Evolutionary conservation across 2,888 invertebrate genomes (phyloP).

Genomic region (Diarsia mendica): DNA sequence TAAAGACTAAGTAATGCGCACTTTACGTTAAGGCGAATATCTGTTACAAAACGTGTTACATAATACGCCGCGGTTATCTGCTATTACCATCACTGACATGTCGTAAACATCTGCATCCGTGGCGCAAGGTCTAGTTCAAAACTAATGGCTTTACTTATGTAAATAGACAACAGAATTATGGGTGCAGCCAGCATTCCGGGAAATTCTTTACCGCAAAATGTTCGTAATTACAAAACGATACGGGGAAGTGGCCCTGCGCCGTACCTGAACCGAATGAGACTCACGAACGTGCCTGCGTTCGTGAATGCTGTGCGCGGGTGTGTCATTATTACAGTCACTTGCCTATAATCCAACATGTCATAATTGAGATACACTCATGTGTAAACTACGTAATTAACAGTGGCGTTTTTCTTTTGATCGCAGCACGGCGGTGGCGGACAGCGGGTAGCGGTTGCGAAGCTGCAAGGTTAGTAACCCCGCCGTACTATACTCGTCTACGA

Average conservation of each 20-base stretch:
- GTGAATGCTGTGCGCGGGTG: conserved; percentile 63
- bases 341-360: conserved; percentile 79
- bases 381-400: conserved; percentile 82
- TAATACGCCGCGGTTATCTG: conserved; percentile 71
- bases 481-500: conserved; percentile 81
- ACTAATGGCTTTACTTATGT: conserved; percentile 71
- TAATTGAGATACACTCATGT: conserved; percentile 81
- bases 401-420: conserved; percentile 81
- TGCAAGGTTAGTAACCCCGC: conserved; percentile 86
- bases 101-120: conserved; percentile 68
- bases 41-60: conserved; percentile 74
- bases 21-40: conserved; percentile 68
- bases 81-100: conserved; percentile 72
- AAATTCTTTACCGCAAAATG: conserved; percentile 72
- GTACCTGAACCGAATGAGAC: conserved; percentile 70
- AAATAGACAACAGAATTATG: conserved; percentile 72
- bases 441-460: conserved; percentile 81
- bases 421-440: conserved; percentile 82
- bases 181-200: conserved; percentile 68
- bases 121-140: conserved; percentile 69
- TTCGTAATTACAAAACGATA: conserved; percentile 77
- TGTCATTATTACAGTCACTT: conserved; percentile 81
- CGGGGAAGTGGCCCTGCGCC: conserved; percentile 69
- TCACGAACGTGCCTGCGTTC: conserved; percentile 70
- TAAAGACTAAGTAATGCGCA: conserved; percentile 62